A percentile compares a stretch with the other conserved stretches of the same genome.
Evolutionary conservation across 92 coral and sea anemone genomes (phyloP).

Genomic region (Muricea muricata): DNA sequence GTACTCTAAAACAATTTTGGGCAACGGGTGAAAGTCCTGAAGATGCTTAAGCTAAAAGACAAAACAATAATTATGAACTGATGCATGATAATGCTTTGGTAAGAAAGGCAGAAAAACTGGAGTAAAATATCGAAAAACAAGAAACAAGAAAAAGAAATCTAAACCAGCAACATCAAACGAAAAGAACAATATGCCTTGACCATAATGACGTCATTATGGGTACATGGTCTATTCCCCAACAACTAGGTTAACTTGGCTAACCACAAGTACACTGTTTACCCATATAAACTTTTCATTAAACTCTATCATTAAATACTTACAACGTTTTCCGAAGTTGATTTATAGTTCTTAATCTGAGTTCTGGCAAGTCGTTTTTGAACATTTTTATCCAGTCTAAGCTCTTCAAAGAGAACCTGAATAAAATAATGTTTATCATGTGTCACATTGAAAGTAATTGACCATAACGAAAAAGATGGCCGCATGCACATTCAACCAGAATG

Average conservation of each 20-base stretch:
- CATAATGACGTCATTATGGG: too few relatives aligned
- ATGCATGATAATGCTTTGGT: background rate
- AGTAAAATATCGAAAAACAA: too few relatives aligned
- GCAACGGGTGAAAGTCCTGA: constrained; percentile 87
- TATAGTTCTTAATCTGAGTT: constrained; percentile 75
- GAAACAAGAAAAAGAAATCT: too few relatives aligned
- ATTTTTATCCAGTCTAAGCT: constrained; percentile 82
- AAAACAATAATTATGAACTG: background rate
- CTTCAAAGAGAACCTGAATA: constrained; percentile 83
- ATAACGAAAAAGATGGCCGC: too few relatives aligned
- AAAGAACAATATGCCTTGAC: too few relatives aligned
- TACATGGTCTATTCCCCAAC: too few relatives aligned
- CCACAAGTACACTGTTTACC: too few relatives aligned
- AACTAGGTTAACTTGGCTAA: too few relatives aligned
- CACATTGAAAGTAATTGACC: too few relatives aligned
- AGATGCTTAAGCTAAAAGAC: constrained; percentile 73
- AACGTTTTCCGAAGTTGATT: constrained; percentile 91
- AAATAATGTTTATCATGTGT: background rate
- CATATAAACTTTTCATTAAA: too few relatives aligned
- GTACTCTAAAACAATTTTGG: constrained; percentile 86
- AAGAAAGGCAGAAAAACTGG: background rate
- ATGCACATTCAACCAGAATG: too few relatives aligned
- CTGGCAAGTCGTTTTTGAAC: constrained; percentile 81
- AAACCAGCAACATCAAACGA: too few relatives aligned
- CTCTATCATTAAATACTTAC: constrained; percentile 53